A percentile compares a stretch with the other conserved stretches of the same genome.
Evolutionary conservation across 2,113 vertebrate species (phyloP).

Genomic region (Rousettus leschenaultii): DNA sequence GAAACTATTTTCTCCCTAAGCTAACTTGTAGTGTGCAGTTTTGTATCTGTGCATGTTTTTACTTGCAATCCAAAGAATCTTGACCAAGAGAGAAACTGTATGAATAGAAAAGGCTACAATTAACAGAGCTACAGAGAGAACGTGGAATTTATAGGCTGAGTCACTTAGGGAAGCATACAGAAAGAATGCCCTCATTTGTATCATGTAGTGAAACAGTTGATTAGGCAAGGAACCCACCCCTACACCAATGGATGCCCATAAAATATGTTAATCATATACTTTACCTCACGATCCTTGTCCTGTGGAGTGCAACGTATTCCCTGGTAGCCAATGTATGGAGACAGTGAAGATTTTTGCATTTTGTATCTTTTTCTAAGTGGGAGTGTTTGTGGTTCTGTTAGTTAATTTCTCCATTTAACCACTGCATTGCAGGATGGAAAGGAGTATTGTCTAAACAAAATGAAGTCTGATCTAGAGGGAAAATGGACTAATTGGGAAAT

Average conservation of each 20-base stretch:
- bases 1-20: not conserved
- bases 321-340: not conserved
- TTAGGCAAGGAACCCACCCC: not conserved
- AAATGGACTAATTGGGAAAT: not conserved
- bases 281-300: not conserved
- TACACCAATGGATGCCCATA: not conserved
- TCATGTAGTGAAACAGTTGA: not conserved
- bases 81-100: not conserved
- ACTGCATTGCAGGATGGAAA: not conserved
- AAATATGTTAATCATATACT: not conserved
- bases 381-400: not conserved
- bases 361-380: not conserved
- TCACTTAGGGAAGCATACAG: not conserved
- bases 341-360: not conserved
- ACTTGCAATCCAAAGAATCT: not conserved
- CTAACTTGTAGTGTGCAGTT: not conserved
- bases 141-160: not conserved
- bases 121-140: not conserved
- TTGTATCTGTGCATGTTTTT: not conserved
- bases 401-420: not conserved
- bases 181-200: not conserved
- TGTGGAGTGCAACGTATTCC: not conserved
- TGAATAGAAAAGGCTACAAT: not conserved
- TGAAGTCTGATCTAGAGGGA: not conserved
- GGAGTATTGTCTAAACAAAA: not conserved